Percentiles rank a stretch among this genome's conserved stretches.
Conservation (phyloP, 2,888 invertebrate genomes). For the Rhynchonema sp. region DNA sequence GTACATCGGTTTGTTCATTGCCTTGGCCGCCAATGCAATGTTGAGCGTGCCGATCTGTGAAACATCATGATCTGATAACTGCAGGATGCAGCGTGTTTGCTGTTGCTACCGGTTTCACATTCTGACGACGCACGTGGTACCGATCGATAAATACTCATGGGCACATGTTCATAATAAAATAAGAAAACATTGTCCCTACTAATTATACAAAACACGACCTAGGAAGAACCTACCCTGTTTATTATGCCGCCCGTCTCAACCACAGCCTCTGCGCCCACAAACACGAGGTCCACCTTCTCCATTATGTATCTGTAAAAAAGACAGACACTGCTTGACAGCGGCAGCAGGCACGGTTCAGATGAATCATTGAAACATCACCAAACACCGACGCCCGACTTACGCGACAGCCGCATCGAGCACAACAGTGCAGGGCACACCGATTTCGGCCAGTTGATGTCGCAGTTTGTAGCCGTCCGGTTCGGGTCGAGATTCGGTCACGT, state of each 20-base stretch:
- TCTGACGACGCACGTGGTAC: no score
- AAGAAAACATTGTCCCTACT: no score
- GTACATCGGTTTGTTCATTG: constrained; percentile 77
- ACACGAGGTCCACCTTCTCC: constrained; percentile 80
- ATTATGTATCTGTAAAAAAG: constrained; percentile 47
- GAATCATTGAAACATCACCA: background rate
- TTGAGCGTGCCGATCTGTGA: constrained; percentile 35
- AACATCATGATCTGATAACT: no score
- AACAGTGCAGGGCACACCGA: constrained; percentile 17
- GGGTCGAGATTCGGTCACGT: constrained; percentile 33
- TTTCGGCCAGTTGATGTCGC: constrained; percentile 13
- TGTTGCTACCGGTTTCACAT: no score
- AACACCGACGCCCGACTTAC: constrained; percentile 16
- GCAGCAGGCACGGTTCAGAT: background rate
- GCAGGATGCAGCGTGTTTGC: no score
- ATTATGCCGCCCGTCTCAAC: constrained; percentile 95
- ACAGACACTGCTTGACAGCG: no score
- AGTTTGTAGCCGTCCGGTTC: constrained; percentile 28
- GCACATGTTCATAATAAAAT: no score
- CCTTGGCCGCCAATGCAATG: constrained; percentile 32
- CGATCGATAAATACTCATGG: no score
- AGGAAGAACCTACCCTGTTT: constrained; percentile 55
- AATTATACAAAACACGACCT: no score
- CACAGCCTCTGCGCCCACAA: constrained; percentile 93
- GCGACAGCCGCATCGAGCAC: constrained; percentile 77